Evolutionary conservation across 2,797 vertebrate species (phyloP), one percentile per base, ranked within the genome.

Genomic region (Atherinosoma microstoma): DNA sequence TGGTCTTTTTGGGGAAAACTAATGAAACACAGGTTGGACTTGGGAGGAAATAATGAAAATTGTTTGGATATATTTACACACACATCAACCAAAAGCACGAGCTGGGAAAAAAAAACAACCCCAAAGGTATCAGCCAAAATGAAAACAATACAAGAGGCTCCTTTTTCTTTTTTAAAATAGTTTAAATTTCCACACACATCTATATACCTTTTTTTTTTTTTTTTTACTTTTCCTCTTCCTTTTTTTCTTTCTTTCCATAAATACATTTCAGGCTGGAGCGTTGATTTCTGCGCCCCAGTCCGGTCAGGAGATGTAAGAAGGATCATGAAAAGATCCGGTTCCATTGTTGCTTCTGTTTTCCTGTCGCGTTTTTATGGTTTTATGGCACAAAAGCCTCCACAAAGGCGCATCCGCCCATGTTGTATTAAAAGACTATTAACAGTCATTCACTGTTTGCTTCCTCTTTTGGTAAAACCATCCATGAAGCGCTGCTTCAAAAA

Each of bases 181-280:
- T 73, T 58, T 10, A 53, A 67, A 75, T 84, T 73, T 82, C 42
- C 77, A 96, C 94, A 83, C 94, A 96, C 94, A 93, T 90, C 93
- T 96, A 96, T 96, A 83, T 96, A 96, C 92, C 94, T 45, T 18
- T 45, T 45, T 45, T 45, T 45, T 20, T 3, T 12, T 18, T 96
- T 75, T 82, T 96, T 75, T 83, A 61, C 63, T 71, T 35, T 82
- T 75, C 67, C 96, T 72, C 10, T 45, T 81, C 60, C 79, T 69
- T 75, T 65, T 65, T 73, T 78, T 75, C 66, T 93, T 92, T 95
- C 93, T 95, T 93, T 82, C 96, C 93, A 96, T 96, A 97, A 96
- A 97, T 97, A 97, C 94, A 97, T 96, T 96, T 96, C 96, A 95
- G 95, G 94, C 94, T 95, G 94, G 94, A 94, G 89, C 94, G 83